These are phyloP conservation scores for Oeneis ivallda DNA, from an alignment of 2,888 invertebrate species.

Conservation along the genomic window DNA sequence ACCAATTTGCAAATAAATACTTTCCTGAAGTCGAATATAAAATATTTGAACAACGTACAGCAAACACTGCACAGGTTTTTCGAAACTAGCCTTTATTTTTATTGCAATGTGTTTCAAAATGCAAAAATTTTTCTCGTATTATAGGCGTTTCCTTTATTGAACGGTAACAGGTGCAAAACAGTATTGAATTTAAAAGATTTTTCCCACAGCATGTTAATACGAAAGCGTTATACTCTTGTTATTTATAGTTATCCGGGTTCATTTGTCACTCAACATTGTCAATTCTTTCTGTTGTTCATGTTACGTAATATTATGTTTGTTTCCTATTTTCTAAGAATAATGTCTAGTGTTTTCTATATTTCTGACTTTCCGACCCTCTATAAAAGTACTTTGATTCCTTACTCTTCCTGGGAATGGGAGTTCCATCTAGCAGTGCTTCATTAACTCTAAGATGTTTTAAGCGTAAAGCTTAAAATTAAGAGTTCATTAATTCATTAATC, in stretches of 20 bases:
- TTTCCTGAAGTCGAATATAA: constrained; percentile 1
- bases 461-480: too few species aligned
- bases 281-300: neutral
- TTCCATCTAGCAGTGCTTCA: too few species aligned
- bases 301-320: too few species aligned
- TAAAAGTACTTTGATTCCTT: too few species aligned
- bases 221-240: constrained; percentile 14
- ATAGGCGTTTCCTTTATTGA: constrained; percentile 13
- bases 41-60: constrained; percentile 11
- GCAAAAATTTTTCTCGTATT: neutral
- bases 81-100: constrained; percentile 1
- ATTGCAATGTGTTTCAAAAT: constrained; percentile 1
- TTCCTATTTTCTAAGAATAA: too few species aligned
- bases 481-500: too few species aligned
- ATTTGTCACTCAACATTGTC: neutral
- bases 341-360: too few species aligned
- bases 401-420: too few species aligned
- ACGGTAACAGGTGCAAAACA: constrained; percentile 32
- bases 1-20: constrained; percentile 10
- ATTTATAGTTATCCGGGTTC: constrained; percentile 9
- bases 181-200: constrained; percentile 39
- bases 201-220: constrained; percentile 30
- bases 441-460: too few species aligned
- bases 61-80: neutral
- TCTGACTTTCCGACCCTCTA: too few species aligned